These are phyloP conservation scores for Spea hammondii DNA, from an alignment of 2,797 vertebrate genomes.

Conservation along the genomic window DNA sequence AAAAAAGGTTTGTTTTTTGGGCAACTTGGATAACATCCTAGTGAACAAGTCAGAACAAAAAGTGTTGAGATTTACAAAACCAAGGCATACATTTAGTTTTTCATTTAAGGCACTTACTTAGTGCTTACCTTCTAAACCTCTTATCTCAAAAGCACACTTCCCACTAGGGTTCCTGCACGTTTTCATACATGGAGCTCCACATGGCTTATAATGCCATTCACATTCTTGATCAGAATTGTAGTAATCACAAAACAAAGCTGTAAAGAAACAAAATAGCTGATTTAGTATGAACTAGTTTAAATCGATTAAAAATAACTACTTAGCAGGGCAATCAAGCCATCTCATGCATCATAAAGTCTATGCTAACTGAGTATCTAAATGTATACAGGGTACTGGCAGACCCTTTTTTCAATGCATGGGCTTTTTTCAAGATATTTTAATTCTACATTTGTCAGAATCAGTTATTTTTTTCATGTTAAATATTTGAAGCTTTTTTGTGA, in stretches of 20 bases:
- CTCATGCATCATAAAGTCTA: too few relatives aligned
- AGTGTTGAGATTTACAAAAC: not conserved
- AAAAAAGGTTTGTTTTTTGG: conserved; percentile 72
- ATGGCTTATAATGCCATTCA: conserved; percentile 89
- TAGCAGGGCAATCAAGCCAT: too few relatives aligned
- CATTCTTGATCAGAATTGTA: conserved; percentile 78
- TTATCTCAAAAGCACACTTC: conserved; percentile 72
- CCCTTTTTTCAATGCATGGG: too few relatives aligned
- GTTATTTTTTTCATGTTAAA: too few relatives aligned
- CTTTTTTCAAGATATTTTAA: too few relatives aligned
- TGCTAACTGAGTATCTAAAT: too few relatives aligned
- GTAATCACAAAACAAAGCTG: conserved; percentile 94
- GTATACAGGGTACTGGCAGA: too few relatives aligned
- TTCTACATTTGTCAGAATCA: too few relatives aligned
- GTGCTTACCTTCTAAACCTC: conserved; percentile 82
- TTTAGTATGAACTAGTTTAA: too few relatives aligned
- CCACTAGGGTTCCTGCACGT: conserved; percentile 85
- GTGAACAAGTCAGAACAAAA: not conserved
- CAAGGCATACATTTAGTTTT: not conserved
- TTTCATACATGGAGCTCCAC: conserved; percentile 81
- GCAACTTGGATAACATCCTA: conserved; percentile 78
- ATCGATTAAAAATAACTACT: too few relatives aligned
- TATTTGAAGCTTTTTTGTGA: too few relatives aligned
- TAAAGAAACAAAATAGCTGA: conserved; percentile 22
- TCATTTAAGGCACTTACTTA: not conserved